Evolutionary conservation across 1,140 invertebrate genomes (phyloP).

Genomic region (Orius insidiosus): DNA sequence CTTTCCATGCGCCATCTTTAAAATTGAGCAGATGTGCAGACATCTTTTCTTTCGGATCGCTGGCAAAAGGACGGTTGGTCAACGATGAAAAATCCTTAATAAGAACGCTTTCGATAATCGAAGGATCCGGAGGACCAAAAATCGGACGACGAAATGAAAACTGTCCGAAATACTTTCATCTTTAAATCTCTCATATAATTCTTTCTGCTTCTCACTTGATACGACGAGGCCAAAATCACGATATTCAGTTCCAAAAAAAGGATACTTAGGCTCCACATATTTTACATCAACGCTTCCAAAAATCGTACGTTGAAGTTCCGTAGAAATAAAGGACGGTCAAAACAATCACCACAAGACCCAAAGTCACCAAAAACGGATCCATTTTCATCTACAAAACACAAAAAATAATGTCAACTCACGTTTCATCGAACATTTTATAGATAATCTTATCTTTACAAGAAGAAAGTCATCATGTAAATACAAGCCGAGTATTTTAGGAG

Average conservation of each 20-base stretch:
- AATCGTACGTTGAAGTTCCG: constrained; percentile 28
- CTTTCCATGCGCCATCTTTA: constrained; percentile 30
- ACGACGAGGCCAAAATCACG: neutral
- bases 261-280: constrained; percentile 12
- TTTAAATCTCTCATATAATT: constrained; percentile 13
- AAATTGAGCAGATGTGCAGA: constrained; percentile 34
- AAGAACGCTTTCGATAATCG: constrained; percentile 29
- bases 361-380: too few species aligned
- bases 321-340: constrained; percentile 22
- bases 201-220: neutral
- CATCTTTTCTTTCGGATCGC: constrained; percentile 26
- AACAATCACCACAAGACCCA: too few species aligned
- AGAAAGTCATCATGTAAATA: too few species aligned
- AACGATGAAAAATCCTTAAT: constrained; percentile 33
- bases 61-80: constrained; percentile 21
- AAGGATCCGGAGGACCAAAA: constrained; percentile 27
- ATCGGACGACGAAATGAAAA: constrained; percentile 16
- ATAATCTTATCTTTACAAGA: too few species aligned
- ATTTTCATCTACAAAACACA: too few species aligned
- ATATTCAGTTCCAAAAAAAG: constrained; percentile 14
- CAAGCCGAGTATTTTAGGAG: too few species aligned
- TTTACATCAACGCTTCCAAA: constrained; percentile 23
- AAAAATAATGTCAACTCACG: too few species aligned
- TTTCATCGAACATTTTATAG: too few species aligned
- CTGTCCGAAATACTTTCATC: neutral